phyloP scores from a whole-genome alignment of 1,140 invertebrate genomes.

The Brachionus angularis region DNA sequence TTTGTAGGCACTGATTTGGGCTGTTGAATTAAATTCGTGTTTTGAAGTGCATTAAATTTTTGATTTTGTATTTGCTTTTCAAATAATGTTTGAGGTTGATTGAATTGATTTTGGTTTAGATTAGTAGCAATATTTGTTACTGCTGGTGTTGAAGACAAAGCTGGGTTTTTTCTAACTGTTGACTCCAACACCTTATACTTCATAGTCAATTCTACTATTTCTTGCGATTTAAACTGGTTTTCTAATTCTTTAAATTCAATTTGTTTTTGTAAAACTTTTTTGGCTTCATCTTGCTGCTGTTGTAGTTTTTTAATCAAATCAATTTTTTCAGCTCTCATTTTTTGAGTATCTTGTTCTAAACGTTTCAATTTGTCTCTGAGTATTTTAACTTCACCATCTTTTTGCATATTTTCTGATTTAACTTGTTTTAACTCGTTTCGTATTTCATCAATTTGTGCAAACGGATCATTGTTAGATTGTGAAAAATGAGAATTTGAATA shows the following conservation, averaged over 20 bases:
- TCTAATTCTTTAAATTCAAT: conserved; percentile 40
- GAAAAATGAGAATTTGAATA: background rate
- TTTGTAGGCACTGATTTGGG: conserved; percentile 6
- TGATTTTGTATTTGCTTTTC: too few species aligned
- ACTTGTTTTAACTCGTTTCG: conserved; percentile 10
- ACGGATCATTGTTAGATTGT: background rate
- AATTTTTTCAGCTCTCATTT: conserved; percentile 6
- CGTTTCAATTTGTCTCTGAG: conserved; percentile 35
- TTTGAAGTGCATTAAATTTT: too few species aligned
- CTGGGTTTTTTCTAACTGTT: conserved; percentile 1
- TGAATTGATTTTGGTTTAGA: too few species aligned
- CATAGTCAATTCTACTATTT: conserved; percentile 29
- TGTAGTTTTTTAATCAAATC: conserved; percentile 34
- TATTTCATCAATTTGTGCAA: background rate
- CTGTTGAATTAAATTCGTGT: conserved; percentile 29
- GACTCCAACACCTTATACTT: conserved; percentile 40
- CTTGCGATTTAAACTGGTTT: conserved; percentile 30
- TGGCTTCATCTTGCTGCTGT: conserved; percentile 19
- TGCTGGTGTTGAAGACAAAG: background rate
- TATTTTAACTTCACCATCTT: conserved; percentile 43
- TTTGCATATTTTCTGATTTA: conserved; percentile 23
- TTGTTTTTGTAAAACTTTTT: conserved; percentile 27
- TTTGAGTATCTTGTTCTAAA: conserved; percentile 34
- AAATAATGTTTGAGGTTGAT: too few species aligned
- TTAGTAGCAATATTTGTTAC: too few species aligned